A percentile compares a stretch with the other conserved stretches of the same genome.
Conservation (phyloP, 2,113 vertebrate species). For the Eulemur rufifrons region DNA sequence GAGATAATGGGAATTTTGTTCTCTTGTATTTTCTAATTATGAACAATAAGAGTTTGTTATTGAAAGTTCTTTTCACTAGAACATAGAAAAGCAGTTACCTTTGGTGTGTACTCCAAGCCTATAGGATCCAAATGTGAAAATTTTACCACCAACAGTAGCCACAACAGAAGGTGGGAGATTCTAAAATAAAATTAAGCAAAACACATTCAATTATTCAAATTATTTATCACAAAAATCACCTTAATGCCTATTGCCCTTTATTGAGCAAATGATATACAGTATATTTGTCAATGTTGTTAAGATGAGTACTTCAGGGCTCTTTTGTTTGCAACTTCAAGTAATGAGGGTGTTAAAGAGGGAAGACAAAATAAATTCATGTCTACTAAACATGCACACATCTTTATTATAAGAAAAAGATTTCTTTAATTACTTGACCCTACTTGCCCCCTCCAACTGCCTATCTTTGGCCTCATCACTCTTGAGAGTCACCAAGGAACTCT, state of each 20-base stretch:
- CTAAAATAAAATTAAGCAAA: constrained; percentile 82
- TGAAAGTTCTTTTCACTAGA: constrained; percentile 34
- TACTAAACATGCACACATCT: background rate
- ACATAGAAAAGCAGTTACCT: constrained; percentile 85
- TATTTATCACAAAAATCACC: constrained; percentile 11
- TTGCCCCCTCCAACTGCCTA: background rate
- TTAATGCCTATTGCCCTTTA: background rate
- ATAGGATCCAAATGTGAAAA: constrained; percentile 98
- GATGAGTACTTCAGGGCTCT: background rate
- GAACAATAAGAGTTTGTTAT: constrained; percentile 9
- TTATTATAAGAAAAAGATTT: constrained; percentile 4
- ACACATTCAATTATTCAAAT: constrained; percentile 24
- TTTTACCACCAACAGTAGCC: constrained; percentile 92
- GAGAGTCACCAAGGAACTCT: background rate
- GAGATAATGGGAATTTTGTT: background rate
- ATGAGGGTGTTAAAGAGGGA: background rate
- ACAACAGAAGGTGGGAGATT: constrained; percentile 91
- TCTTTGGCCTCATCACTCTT: background rate
- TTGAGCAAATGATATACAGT: background rate
- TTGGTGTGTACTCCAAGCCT: constrained; percentile 98
- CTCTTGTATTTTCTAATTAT: constrained; percentile 12
- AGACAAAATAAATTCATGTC: constrained; percentile 26
- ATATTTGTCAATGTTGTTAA: background rate
- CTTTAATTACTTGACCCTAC: background rate
- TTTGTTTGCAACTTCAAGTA: background rate